Base-by-base conservation (phyloP, 2,888 invertebrate species). In the Chrysodeixis includens region DNA sequence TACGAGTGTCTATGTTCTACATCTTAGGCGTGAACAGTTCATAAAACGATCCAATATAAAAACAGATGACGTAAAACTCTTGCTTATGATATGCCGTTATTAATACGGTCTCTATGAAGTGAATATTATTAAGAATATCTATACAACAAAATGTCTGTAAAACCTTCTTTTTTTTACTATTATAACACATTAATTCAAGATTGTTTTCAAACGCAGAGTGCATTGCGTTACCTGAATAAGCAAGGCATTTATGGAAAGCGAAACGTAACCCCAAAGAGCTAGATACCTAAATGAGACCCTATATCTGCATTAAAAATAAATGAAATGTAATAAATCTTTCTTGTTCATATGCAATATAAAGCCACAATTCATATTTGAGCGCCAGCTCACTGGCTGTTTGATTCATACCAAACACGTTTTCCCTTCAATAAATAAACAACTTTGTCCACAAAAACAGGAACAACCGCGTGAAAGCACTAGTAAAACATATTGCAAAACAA, bases 401-500 rank as follows among this genome's bases (percentile, higher is more conserved):
- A n/a, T n/a, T 40, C n/a, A n/a, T 40, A n/a, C 20, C 18, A 49
- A 9, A 49, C 46, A 20, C 20, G 46, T 40, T 40, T 40, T 20
- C 10, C 46, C 10, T 20, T 10, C 20, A 49, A 49, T 49, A 49
- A 20, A 18, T 49, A 49, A 20, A 20, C 26, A 22, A 44, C 20
- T 14, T 20, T 5, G 7, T 3, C 8, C 16, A 52, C 10, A 30
- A 56, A 70, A 55, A 52, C 18, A 2, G 51, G 32, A 60, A 60
- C 74, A 65, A 26, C 69, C 74, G 14, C 61, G 51, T 14, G n/a
- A 32, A 44, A 5, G 4, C 22, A 26, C 5, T 58, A 73, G 69
- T 62, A 35, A 66, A 72, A 83, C 78, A 86, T 85, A 87, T 84
- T 81, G 69, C 77, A 82, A 84, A 82, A 85, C 84, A 87, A 90